A percentile compares a stretch with the other conserved stretches of the same genome.
Conservation (phyloP, 2,797 vertebrate species). For the Eurystomus glaucurus region DNA sequence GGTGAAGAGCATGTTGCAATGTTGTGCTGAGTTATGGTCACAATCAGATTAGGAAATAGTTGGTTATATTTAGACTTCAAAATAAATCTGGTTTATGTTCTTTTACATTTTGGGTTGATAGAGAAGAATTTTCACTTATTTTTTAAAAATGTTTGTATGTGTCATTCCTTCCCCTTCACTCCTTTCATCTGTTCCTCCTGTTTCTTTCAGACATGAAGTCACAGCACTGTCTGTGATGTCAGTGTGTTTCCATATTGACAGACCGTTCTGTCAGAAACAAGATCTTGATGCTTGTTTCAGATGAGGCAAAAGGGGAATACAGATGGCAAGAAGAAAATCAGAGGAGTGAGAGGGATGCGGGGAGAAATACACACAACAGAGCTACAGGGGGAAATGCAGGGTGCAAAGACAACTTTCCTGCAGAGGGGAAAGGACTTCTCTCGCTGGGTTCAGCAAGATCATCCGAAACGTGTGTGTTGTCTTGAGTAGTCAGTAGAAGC, state of each 20-base stretch:
- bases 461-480: not conserved
- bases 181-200: constrained; percentile 75
- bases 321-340: constrained; percentile 65
- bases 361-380: not conserved
- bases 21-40: not conserved
- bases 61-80: constrained; percentile 29
- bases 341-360: not conserved
- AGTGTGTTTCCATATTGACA: constrained; percentile 75
- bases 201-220: constrained; percentile 73
- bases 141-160: constrained; percentile 52
- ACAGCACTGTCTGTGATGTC: constrained; percentile 72
- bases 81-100: constrained; percentile 38
- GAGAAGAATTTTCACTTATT: constrained; percentile 36
- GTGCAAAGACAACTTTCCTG: not conserved
- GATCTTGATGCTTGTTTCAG: constrained; percentile 70
- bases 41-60: constrained; percentile 13
- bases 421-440: not conserved
- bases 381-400: not conserved
- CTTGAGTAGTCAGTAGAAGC: not conserved
- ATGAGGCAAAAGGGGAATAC: constrained; percentile 71
- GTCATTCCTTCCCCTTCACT: constrained; percentile 40
- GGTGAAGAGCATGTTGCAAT: not conserved
- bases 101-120: constrained; percentile 10
- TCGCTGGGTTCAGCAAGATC: not conserved
- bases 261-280: constrained; percentile 72